Evolutionary conservation across 1,140 invertebrate species (phyloP).

Genomic region (Nebria ingens): DNA sequence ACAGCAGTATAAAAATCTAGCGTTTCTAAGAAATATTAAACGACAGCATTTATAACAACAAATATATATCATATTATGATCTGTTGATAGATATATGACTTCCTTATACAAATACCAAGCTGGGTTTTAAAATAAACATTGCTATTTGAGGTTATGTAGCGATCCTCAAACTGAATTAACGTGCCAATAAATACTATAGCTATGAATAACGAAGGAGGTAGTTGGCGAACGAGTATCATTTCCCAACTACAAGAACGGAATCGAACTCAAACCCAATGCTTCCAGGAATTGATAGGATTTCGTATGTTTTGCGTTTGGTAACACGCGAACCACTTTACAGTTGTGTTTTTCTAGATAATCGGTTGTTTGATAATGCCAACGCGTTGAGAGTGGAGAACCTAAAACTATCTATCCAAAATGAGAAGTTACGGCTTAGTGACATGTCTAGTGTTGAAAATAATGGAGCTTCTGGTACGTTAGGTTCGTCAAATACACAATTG

Average conservation of each 20-base stretch:
- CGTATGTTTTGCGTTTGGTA: constrained; percentile 38
- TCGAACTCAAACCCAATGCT: constrained; percentile 43
- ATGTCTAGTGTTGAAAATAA: constrained; percentile 28
- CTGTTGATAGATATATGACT: too few species aligned
- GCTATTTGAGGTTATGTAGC: background rate
- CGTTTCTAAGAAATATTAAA: too few species aligned
- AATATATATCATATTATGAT: too few species aligned
- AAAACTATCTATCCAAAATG: constrained; percentile 72
- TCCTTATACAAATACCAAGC: too few species aligned
- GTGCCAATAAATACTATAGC: background rate
- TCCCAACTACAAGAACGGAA: constrained; percentile 46
- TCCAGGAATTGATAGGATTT: constrained; percentile 50
- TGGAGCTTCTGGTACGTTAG: constrained; percentile 17
- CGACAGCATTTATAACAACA: too few species aligned
- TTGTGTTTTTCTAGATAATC: constrained; percentile 77
- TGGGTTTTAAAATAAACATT: too few species aligned
- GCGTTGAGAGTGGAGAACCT: constrained; percentile 69
- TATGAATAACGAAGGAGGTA: constrained; percentile 11
- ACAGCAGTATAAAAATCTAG: too few species aligned
- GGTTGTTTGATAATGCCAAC: constrained; percentile 72
- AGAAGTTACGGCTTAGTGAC: constrained; percentile 56
- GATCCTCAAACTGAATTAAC: background rate
- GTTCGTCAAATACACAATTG: constrained; percentile 34
- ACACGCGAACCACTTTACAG: too few species aligned
- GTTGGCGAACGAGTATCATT: constrained; percentile 47